Evolutionary conservation across 1,140 invertebrate species (phyloP), one percentile per base, ranked within the genome.

Genomic region (Macrobrachium nipponense): DNA sequence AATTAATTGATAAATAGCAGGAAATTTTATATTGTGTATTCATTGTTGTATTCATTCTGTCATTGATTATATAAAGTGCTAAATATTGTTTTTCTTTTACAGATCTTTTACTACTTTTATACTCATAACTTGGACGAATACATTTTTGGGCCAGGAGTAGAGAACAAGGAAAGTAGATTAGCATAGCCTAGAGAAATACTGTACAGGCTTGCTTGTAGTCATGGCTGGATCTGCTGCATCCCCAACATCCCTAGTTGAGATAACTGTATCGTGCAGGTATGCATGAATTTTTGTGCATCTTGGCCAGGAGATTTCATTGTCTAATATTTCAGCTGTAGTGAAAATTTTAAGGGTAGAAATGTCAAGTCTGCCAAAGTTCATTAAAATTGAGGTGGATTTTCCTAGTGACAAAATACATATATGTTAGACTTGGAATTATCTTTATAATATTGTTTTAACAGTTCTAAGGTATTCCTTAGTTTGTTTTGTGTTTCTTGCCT

Each of bases 261-360:
- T 86, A 18, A 86, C 84, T 23, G 44, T 89, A 14, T 89, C 88
- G 8, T 85, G 88, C 82, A 87, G 88, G 88, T 89, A 68, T 72
- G 85, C 72, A 27, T 12, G 60, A 10, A 20, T 72, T 80, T 36
- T 5, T 80, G 11, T 27, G 58, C 0, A 44, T 14, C 8, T 23
- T 4, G n/a, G 36, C 36, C 8, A 51, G 20, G 59, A 27, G 10
- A 27, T 60, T 58, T 82, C 75, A 18, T 61, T 18, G 1, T 15
- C 20, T 76, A 15, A 82, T 73, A 36, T 17, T 36, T 77, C 17
- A 20, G 17, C n/a, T 4, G 11, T 61, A 11, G 2, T 83, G 8
- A 10, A 3, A 20, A 5, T 82, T 27, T 27, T n/a, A 61, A 36
- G 17, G 80, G 8, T n/a, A 17, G 15, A 44, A 59, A 23, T 8